Evolutionary conservation across 2,113 vertebrate genomes (phyloP).

Genomic region (Tautogolabrus adspersus): DNA sequence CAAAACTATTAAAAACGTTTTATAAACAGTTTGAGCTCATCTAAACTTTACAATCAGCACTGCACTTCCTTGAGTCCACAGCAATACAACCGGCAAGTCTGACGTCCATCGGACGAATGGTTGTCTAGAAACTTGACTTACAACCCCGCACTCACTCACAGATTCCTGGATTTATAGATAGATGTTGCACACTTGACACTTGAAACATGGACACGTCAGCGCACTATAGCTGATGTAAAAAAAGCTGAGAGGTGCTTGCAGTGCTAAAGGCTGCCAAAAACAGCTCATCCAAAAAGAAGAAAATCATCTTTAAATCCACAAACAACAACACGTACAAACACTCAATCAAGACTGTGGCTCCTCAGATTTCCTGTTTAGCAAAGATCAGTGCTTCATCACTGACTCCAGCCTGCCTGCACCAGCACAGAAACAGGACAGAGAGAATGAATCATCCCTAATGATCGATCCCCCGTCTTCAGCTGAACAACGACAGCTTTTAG

Average conservation of each 20-base stretch:
- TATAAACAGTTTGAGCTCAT: too few relatives aligned
- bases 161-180: too few relatives aligned
- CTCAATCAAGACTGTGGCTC: neutral
- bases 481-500: neutral
- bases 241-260: neutral
- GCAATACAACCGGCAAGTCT: too few relatives aligned
- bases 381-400: neutral
- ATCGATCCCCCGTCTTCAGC: too few relatives aligned
- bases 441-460: neutral
- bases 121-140: too few relatives aligned
- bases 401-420: neutral
- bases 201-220: neutral
- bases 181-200: too few relatives aligned
- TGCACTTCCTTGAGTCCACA: too few relatives aligned
- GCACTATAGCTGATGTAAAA: too few relatives aligned
- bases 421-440: neutral
- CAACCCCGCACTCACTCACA: too few relatives aligned
- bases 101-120: too few relatives aligned
- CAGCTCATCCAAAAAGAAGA: neutral
- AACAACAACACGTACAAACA: conserved; percentile 3
- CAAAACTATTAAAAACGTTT: too few relatives aligned
- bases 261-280: neutral
- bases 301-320: conserved; percentile 6
- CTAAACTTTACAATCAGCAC: too few relatives aligned
- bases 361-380: neutral